Percentiles rank a stretch among this genome's conserved stretches.
Conservation (phyloP, 1,140 invertebrate species). For the Stegodyphus dumicola region DNA sequence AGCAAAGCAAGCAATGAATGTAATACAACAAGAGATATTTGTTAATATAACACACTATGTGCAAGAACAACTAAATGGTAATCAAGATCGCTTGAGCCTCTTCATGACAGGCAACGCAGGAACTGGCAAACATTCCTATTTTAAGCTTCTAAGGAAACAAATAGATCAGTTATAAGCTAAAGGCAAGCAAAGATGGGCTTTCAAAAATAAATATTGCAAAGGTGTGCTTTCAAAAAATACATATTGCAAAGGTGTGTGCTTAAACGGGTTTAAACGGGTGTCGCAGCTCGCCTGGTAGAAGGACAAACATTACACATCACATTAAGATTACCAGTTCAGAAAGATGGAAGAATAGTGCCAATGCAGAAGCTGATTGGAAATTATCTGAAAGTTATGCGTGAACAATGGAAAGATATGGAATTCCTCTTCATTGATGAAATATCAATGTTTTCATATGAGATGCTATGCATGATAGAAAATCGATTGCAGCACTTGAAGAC, state of each 20-base stretch:
- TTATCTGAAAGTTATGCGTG: constrained; percentile 66
- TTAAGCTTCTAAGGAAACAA: constrained; percentile 66
- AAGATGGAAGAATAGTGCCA: constrained; percentile 65
- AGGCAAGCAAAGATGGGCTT: no score
- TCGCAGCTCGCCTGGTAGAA: no score
- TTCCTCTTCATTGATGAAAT: constrained; percentile 70
- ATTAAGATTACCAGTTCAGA: constrained; percentile 67
- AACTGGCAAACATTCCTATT: constrained; percentile 66
- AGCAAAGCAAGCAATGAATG: constrained; percentile 57
- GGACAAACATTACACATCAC: constrained; percentile 65
- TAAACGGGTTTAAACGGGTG: no score
- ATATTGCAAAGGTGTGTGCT: constrained; percentile 66
- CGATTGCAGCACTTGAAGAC: constrained; percentile 66
- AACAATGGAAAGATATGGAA: constrained; percentile 66
- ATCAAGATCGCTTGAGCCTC: constrained; percentile 43
- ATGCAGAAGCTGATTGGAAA: constrained; percentile 66
- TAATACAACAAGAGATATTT: constrained; percentile 59
- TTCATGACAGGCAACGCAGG: constrained; percentile 63
- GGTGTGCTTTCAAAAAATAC: no score
- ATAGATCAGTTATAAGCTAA: constrained; percentile 65
- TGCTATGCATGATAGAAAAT: constrained; percentile 67
- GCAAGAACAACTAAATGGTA: constrained; percentile 61
- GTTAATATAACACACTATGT: constrained; percentile 60
- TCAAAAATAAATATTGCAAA: no score
- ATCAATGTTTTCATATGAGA: constrained; percentile 64